Evolutionary conservation across 2,888 invertebrate genomes (phyloP).

Genomic region (Catotricha subobsoleta): DNA sequence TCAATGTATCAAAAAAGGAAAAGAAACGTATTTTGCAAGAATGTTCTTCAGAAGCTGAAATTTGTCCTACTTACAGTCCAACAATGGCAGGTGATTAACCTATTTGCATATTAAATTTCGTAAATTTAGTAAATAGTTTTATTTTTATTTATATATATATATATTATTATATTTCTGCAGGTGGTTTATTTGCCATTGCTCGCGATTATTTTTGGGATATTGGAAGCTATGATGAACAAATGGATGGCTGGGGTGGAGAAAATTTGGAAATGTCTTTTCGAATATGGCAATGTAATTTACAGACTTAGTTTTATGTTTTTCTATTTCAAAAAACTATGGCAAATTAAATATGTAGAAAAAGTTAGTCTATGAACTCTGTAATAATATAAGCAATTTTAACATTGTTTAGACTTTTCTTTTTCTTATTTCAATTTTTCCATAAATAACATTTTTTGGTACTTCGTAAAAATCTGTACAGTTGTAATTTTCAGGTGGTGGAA

Average conservation of each 20-base stretch:
- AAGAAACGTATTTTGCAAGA: conserved; percentile 21
- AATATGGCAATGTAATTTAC: conserved; percentile 48
- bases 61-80: conserved; percentile 45
- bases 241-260: conserved; percentile 97
- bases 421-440: neutral
- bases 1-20: conserved; percentile 31
- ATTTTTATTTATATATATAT: no score
- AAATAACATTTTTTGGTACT: no score
- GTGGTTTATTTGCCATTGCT: conserved; percentile 87
- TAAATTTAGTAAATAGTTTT: no score
- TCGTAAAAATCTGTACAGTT: no score
- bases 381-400: neutral
- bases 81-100: no score
- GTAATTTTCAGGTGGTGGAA: conserved; percentile 49
- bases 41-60: conserved; percentile 20
- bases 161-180: no score
- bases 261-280: conserved; percentile 96
- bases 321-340: neutral
- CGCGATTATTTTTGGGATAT: conserved; percentile 87
- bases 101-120: no score
- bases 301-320: neutral
- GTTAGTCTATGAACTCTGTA: neutral
- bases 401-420: neutral
- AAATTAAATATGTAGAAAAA: neutral
- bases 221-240: conserved; percentile 82